These are phyloP conservation scores for Coccyzus lansbergi DNA, from an alignment of 2,797 vertebrate genomes.

Conservation along the genomic window DNA sequence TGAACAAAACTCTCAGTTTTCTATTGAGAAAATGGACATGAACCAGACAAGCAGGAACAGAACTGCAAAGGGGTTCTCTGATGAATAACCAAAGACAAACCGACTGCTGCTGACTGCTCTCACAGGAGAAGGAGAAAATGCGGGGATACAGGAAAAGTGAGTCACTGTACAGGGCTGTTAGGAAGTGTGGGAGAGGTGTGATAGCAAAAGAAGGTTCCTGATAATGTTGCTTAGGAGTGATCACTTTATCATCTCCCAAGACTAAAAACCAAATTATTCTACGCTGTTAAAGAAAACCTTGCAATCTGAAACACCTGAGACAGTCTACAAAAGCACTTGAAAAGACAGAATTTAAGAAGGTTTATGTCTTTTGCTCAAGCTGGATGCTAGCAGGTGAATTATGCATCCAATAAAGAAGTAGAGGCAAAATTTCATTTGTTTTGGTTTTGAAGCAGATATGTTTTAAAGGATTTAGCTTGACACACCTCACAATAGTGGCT, in stretches of 20 bases:
- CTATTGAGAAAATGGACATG: conserved; percentile 8
- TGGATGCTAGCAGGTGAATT: background rate
- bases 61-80: background rate
- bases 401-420: background rate
- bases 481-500: background rate
- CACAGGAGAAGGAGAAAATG: background rate
- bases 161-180: background rate
- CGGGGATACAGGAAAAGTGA: background rate
- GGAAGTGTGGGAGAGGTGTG: background rate
- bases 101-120: background rate
- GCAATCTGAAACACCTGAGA: background rate
- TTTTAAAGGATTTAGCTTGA: conserved; percentile 1
- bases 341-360: background rate
- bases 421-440: background rate
- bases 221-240: background rate
- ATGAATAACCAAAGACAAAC: background rate
- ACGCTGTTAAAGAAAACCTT: background rate
- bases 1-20: conserved; percentile 17
- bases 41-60: background rate
- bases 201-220: background rate
- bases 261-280: background rate
- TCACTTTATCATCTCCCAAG: background rate
- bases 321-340: background rate
- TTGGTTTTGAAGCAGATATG: background rate
- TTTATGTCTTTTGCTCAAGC: background rate